Evolutionary conservation across 2,113 vertebrate species (phyloP), one percentile per base, ranked within the genome.

Genomic region (Pagrus major): DNA sequence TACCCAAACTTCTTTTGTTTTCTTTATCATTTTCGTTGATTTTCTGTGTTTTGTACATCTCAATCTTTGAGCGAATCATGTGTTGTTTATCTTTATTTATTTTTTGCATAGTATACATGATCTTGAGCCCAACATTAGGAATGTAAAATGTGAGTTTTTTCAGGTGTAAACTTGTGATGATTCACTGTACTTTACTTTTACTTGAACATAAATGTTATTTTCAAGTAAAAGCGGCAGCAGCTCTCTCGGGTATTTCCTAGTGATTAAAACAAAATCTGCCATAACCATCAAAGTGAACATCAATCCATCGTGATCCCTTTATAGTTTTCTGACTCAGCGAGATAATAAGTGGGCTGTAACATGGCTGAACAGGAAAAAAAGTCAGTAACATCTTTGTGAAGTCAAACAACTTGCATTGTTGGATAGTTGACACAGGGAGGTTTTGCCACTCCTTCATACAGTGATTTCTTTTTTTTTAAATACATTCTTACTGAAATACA

Each of bases 401-500:
- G 27, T 69, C 60, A 72, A 44, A 76, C 52, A 80, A 58, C 55
- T 71, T 76, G 64, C 68, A 81, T 72, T 76, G 66, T 63, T 35
- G 76, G 75, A 68, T 39, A 46, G 55, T 39, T 76, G 20, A 16
- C 58, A 18, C 2, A 23, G 14, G 6, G 33, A 46, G 58, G 44
- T 9, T 55, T 79, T 63, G 58, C 49, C 71, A 71, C 86, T 88
- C 83, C 72, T 66, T 78, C 80, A 78, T 68, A 87, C 81, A 85
- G 76, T 78, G 60, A 58, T 85, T 78, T 76, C 12, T 15, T 44
- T 31, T n/a, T 20, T 47, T 39, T 18, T 6, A 71, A 85, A 90
- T 91, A 94, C 93, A 94, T 94, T 95, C 92, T 91, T 91, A 90
- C 83, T 83, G 80, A 85, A 85, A 92, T 80, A 87, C 86, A 73